Conservation (phyloP, 2,113 vertebrate species). For the Climacteris rufus region DNA sequence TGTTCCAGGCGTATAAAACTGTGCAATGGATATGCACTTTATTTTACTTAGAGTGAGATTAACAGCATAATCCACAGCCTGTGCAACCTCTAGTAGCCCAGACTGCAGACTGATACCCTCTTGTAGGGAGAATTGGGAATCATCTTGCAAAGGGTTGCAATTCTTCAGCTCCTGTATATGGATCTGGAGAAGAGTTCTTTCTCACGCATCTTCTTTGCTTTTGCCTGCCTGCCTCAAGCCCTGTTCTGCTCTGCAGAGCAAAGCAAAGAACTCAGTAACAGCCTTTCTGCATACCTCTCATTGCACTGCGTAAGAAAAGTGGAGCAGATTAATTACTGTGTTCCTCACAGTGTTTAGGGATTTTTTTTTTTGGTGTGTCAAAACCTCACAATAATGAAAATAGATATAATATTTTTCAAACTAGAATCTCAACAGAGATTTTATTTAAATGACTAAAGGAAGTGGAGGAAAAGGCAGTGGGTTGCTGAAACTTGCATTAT, state of each 20-base stretch:
- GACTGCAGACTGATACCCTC: background rate
- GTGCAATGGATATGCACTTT: background rate
- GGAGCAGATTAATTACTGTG: background rate
- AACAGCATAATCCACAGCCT: background rate
- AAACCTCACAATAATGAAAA: background rate
- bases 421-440: background rate
- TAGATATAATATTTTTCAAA: background rate
- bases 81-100: background rate
- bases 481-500: background rate
- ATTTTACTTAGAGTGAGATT: background rate
- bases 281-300: background rate
- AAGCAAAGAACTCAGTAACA: background rate
- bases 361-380: background rate
- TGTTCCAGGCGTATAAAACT: background rate
- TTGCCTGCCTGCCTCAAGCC: background rate
- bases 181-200: background rate
- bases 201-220: background rate
- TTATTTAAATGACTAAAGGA: background rate
- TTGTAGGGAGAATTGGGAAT: background rate
- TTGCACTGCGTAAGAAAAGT: background rate
- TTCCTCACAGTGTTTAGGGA: background rate
- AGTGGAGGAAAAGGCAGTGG: background rate
- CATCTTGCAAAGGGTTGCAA: background rate
- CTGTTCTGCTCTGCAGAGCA: background rate
- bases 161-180: background rate